Percentiles rank a stretch among this genome's conserved stretches.
These are phyloP conservation scores for Drosophila kikkawai DNA, from an alignment of 1,140 invertebrate genomes.

Conservation along the genomic window DNA sequence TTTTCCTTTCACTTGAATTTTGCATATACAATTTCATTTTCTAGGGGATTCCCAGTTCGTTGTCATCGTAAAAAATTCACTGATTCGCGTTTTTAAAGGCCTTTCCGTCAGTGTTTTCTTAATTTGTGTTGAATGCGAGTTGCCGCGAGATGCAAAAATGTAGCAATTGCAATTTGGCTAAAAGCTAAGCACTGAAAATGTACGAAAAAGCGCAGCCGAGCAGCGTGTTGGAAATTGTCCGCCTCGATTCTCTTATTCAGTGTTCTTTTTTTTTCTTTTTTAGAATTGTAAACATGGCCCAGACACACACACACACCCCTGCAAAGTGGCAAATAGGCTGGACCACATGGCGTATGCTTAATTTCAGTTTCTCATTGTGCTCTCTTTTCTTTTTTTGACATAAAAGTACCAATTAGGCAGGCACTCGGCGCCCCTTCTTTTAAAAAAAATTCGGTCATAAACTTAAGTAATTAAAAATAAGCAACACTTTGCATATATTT, in stretches of 20 bases:
- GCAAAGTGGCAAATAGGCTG: conserved; percentile 9
- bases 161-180: conserved; percentile 73
- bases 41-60: conserved; percentile 27
- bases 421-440: conserved; percentile 16
- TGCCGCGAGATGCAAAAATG: conserved; percentile 45
- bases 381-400: conserved; percentile 53
- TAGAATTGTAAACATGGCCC: conserved; percentile 73
- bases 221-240: conserved; percentile 58
- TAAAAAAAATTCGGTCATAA: conserved; percentile 45
- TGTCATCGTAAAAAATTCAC: not conserved
- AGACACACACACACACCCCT: conserved; percentile 27
- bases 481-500: conserved; percentile 58
- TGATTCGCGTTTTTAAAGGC: conserved; percentile 15
- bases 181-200: conserved; percentile 67
- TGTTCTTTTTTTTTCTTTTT: conserved; percentile 54
- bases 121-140: conserved; percentile 57
- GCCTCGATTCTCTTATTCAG: conserved; percentile 52
- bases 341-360: conserved; percentile 76
- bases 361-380: conserved; percentile 39
- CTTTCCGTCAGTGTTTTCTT: conserved; percentile 41
- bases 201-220: conserved; percentile 54
- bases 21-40: not conserved
- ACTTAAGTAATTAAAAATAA: conserved; percentile 77
- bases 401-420: conserved; percentile 75
- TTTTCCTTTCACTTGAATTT: not conserved